A percentile compares a stretch with the other conserved stretches of the same genome.
Conservation (phyloP, 2,113 vertebrate genomes). For the Neopipo cinnamomea region DNA sequence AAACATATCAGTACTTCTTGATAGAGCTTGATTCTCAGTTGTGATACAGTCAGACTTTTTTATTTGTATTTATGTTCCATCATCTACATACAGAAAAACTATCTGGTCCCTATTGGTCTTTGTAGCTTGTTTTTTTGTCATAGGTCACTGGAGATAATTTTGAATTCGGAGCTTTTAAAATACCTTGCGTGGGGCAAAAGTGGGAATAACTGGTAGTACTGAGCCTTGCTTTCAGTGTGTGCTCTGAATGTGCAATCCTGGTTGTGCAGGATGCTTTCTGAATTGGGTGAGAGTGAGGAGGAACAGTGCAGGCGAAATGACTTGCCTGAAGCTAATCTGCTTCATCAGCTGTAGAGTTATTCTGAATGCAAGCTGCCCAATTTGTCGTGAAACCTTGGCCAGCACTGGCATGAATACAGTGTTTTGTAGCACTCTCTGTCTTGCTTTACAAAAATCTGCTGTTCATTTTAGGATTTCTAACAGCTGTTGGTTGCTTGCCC, state of each 20-base stretch:
- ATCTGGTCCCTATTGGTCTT: background rate
- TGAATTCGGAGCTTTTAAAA: background rate
- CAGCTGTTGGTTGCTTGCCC: constrained; percentile 30
- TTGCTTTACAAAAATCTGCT: constrained; percentile 50
- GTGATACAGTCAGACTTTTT: background rate
- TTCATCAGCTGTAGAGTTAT: constrained; percentile 12
- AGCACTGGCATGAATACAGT: constrained; percentile 36
- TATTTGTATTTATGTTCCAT: background rate
- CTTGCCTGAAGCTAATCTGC: constrained; percentile 45
- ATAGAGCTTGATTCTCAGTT: background rate
- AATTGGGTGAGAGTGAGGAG: background rate
- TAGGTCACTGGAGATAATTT: background rate
- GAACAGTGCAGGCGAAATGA: background rate
- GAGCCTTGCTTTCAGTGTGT: background rate
- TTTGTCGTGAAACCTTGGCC: constrained; percentile 58
- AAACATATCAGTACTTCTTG: background rate
- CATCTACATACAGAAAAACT: background rate
- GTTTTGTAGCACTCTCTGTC: constrained; percentile 47
- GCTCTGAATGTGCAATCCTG: background rate
- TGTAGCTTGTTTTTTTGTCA: background rate
- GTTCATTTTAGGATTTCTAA: constrained; percentile 37
- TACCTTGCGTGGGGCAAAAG: background rate
- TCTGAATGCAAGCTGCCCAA: constrained; percentile 42
- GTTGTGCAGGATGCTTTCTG: background rate
- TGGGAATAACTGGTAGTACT: background rate